These are phyloP conservation scores for Gari tellinella DNA, from an alignment of 2,888 invertebrate species.

Conservation along the genomic window DNA sequence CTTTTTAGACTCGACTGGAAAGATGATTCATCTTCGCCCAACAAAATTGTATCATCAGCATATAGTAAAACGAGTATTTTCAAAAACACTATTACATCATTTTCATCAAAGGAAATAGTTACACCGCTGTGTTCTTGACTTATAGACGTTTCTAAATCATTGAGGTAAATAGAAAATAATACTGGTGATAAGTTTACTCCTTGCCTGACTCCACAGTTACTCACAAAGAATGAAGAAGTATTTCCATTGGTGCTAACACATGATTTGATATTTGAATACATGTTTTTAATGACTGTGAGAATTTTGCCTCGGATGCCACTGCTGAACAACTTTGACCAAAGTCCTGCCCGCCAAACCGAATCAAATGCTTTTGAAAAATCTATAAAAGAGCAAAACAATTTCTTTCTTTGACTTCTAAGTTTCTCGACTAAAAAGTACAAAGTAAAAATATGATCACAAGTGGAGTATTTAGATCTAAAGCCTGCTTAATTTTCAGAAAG, in stretches of 20 bases:
- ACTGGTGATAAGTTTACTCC: constrained; percentile 28
- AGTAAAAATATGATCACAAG: constrained; percentile 4
- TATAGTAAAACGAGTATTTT: constrained; percentile 31
- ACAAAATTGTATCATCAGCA: constrained; percentile 47
- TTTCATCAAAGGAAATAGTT: constrained; percentile 3
- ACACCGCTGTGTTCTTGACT: neutral
- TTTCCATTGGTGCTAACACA: constrained; percentile 10
- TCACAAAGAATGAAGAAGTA: constrained; percentile 3
- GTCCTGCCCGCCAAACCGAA: constrained; percentile 23
- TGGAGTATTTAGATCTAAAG: constrained; percentile 20
- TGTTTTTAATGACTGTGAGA: constrained; percentile 26
- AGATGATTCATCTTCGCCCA: constrained; percentile 19
- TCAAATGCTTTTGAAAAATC: constrained; percentile 31
- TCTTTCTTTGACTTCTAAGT: constrained; percentile 19
- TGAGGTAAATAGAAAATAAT: constrained; percentile 28
- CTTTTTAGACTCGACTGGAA: constrained; percentile 24
- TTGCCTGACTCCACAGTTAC: constrained; percentile 23
- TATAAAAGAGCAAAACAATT: constrained; percentile 28
- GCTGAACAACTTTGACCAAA: constrained; percentile 23
- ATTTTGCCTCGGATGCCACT: constrained; percentile 17
- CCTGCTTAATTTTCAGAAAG: constrained; percentile 26
- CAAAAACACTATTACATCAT: constrained; percentile 2
- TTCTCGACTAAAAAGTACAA: neutral
- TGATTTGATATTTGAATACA: too few relatives aligned
- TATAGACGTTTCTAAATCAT: constrained; percentile 2